Evolutionary conservation across 2,888 invertebrate species (phyloP).

Genomic region (Stramonita haemastoma): DNA sequence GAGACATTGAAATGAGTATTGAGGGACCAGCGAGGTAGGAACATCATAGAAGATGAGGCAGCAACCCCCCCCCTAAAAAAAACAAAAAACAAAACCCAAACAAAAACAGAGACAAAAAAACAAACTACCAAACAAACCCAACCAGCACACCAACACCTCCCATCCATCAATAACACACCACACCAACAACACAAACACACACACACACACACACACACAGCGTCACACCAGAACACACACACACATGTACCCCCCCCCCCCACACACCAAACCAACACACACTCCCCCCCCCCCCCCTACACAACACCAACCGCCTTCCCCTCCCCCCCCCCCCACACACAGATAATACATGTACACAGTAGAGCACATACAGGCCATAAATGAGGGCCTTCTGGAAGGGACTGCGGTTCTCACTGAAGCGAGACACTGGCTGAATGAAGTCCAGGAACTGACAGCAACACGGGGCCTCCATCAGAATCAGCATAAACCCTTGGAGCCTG

Average conservation of each 20-base stretch:
- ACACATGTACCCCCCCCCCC: neutral
- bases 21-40: too few species aligned
- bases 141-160: too few species aligned
- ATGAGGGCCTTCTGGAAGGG: constrained; percentile 92
- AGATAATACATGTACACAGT: neutral
- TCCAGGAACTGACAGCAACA: constrained; percentile 98
- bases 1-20: too few species aligned
- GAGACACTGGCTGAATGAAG: constrained; percentile 91
- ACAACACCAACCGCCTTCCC: neutral
- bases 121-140: too few species aligned
- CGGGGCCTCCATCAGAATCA: constrained; percentile 94
- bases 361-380: constrained; percentile 88
- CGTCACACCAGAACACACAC: neutral
- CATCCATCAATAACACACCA: too few species aligned
- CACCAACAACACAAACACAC: too few species aligned
- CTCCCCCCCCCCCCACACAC: too few species aligned
- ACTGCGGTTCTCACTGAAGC: constrained; percentile 88
- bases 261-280: neutral
- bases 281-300: neutral
- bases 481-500: constrained; percentile 89
- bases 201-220: neutral
- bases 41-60: too few species aligned
- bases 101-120: too few species aligned
- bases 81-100: too few species aligned
- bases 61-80: too few species aligned